Conservation (phyloP, 2,797 vertebrate genomes). For the Prionace glauca region DNA sequence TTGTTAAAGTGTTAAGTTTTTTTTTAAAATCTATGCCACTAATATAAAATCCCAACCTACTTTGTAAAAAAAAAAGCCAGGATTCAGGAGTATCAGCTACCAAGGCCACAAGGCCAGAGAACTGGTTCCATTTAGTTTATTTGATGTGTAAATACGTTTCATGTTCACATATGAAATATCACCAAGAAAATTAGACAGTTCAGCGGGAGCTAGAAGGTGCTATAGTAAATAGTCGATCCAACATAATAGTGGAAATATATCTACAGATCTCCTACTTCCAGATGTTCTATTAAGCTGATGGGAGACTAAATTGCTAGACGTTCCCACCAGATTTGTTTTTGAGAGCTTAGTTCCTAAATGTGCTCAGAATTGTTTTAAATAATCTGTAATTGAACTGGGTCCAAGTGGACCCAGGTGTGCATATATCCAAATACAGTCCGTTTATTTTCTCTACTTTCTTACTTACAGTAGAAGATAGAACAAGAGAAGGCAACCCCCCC, state of each 20-base stretch:
- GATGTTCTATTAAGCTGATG: background rate
- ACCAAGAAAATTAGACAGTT: background rate
- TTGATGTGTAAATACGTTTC: background rate
- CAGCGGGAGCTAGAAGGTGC: background rate
- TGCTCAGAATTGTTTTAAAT: background rate
- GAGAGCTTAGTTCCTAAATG: background rate
- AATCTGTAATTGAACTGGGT: background rate
- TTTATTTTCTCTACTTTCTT: constrained; percentile 9
- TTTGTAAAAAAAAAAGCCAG: background rate
- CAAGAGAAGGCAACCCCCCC: background rate
- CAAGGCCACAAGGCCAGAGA: background rate
- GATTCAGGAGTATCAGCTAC: background rate
- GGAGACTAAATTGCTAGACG: background rate
- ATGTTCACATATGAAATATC: background rate
- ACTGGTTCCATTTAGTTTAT: background rate
- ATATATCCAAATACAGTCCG: background rate
- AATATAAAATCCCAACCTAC: background rate
- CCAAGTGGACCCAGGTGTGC: constrained; percentile 4
- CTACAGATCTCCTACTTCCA: background rate
- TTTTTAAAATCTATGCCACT: background rate
- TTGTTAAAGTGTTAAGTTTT: no score
- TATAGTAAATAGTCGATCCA: background rate
- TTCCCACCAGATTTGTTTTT: constrained; percentile 15
- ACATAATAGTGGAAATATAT: background rate
- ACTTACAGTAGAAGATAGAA: background rate